A percentile compares a stretch with the other conserved stretches of the same genome.
These are phyloP conservation scores for Allophyes oxyacanthae DNA, from an alignment of 2,888 invertebrate species.

Conservation along the genomic window DNA sequence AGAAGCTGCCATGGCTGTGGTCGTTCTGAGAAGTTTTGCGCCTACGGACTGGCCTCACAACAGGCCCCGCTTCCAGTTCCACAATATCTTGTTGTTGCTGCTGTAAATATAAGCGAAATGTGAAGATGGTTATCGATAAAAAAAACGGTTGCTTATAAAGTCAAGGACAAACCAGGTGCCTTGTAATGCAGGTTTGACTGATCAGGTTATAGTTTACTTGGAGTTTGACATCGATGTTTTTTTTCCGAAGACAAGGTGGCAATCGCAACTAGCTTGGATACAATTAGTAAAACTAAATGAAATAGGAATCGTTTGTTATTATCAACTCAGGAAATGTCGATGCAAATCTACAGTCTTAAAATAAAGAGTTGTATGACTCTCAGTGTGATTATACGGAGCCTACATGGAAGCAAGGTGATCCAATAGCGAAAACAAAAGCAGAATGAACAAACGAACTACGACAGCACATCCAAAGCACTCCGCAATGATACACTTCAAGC, in stretches of 20 bases:
- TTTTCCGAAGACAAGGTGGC: conserved; percentile 38
- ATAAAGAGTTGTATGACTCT: conserved; percentile 29
- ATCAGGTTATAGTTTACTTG: conserved; percentile 6
- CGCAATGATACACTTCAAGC: conserved; percentile 79
- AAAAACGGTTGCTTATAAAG: neutral
- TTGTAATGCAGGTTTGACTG: conserved; percentile 13
- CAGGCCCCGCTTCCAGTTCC: conserved; percentile 92
- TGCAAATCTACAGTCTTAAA: conserved; percentile 44
- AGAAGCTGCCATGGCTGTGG: conserved; percentile 97
- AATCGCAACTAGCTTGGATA: conserved; percentile 54
- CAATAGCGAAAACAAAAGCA: conserved; percentile 78
- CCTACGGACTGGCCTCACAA: conserved; percentile 91
- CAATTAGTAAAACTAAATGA: conserved; percentile 57
- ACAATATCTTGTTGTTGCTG: conserved; percentile 89
- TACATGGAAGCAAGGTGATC: conserved; percentile 73
- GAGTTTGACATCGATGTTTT: conserved; percentile 3
- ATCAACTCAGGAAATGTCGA: conserved; percentile 44
- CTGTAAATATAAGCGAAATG: conserved; percentile 34
- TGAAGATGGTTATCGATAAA: conserved; percentile 4
- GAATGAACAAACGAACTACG: conserved; percentile 76
- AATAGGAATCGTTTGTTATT: conserved; percentile 50
- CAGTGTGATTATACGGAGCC: conserved; percentile 61
- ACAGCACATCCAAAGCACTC: conserved; percentile 89
- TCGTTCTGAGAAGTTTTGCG: conserved; percentile 97
- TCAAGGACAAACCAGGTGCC: conserved; percentile 19